Evolutionary conservation across 2,888 invertebrate genomes (phyloP).

Genomic region (Megastigmus dorsalis): DNA sequence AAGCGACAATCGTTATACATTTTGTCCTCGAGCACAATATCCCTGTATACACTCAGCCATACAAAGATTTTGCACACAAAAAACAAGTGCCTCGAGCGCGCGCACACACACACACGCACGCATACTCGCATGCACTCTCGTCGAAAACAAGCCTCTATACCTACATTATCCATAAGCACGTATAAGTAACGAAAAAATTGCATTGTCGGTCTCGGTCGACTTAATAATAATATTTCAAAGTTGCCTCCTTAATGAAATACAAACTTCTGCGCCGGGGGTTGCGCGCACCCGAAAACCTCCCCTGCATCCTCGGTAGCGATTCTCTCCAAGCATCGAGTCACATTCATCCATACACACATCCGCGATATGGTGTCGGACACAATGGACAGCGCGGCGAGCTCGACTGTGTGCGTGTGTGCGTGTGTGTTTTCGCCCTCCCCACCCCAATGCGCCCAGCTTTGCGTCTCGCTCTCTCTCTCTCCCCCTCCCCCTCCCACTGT

Average conservation of each 20-base stretch:
- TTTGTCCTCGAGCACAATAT: slow-evolving; percentile 28
- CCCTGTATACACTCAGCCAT: too few relatives aligned
- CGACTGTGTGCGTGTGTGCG: too few relatives aligned
- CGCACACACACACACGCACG: background rate
- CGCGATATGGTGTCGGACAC: slow-evolving; percentile 55
- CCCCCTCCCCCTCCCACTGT: background rate
- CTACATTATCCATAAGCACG: too few relatives aligned
- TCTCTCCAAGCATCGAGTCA: background rate
- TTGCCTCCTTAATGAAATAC: slow-evolving; percentile 47
- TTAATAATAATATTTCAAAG: slow-evolving; percentile 52
- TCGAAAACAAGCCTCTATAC: too few relatives aligned
- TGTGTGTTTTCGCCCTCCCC: background rate
- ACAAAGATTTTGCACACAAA: slow-evolving; percentile 2
- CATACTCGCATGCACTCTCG: too few relatives aligned
- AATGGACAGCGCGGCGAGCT: slow-evolving; percentile 41
- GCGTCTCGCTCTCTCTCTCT: background rate
- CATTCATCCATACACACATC: background rate
- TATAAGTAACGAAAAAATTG: too few relatives aligned
- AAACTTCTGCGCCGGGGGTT: slow-evolving; percentile 2
- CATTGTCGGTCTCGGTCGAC: slow-evolving; percentile 21
- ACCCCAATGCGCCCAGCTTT: too few relatives aligned
- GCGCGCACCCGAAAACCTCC: slow-evolving; percentile 41
- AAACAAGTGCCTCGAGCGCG: slow-evolving; percentile 23
- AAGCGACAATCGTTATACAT: slow-evolving; percentile 29
- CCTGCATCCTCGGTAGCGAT: slow-evolving; percentile 7